Percentiles rank a stretch among this genome's conserved stretches.
Conservation (phyloP, 2,113 vertebrate genomes). For the Callospermophilus lateralis region DNA sequence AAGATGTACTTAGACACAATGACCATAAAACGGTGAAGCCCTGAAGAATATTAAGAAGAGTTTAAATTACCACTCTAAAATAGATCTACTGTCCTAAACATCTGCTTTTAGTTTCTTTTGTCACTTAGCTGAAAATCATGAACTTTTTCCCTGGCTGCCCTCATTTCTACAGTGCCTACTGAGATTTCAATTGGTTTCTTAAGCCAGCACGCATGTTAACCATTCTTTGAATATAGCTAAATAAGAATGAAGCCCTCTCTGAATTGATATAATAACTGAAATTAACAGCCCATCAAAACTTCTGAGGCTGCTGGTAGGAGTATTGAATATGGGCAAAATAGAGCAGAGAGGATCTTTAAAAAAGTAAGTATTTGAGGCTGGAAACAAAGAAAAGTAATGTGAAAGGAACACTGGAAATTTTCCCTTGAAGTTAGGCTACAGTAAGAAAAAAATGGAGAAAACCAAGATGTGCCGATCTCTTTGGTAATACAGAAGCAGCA, state of each 20-base stretch:
- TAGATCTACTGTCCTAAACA: slow-evolving; percentile 25
- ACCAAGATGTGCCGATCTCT: neutral
- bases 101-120: slow-evolving; percentile 62
- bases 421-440: neutral
- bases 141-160: neutral
- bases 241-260: slow-evolving; percentile 56
- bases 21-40: neutral
- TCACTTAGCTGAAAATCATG: slow-evolving; percentile 18
- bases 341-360: neutral
- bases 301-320: slow-evolving; percentile 2
- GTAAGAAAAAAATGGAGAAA: slow-evolving; percentile 4
- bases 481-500: neutral
- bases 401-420: slow-evolving; percentile 26
- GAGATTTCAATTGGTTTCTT: slow-evolving; percentile 54
- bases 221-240: slow-evolving; percentile 46
- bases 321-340: neutral
- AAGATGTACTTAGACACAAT: neutral
- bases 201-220: neutral
- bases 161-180: neutral
- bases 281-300: neutral
- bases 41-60: slow-evolving; percentile 33
- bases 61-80: neutral
- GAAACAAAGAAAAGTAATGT: neutral
- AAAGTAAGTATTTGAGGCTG: neutral
- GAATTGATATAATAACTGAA: slow-evolving; percentile 23